Base-by-base conservation (phyloP, 2,113 vertebrate species). In the Nibea coibor region DNA sequence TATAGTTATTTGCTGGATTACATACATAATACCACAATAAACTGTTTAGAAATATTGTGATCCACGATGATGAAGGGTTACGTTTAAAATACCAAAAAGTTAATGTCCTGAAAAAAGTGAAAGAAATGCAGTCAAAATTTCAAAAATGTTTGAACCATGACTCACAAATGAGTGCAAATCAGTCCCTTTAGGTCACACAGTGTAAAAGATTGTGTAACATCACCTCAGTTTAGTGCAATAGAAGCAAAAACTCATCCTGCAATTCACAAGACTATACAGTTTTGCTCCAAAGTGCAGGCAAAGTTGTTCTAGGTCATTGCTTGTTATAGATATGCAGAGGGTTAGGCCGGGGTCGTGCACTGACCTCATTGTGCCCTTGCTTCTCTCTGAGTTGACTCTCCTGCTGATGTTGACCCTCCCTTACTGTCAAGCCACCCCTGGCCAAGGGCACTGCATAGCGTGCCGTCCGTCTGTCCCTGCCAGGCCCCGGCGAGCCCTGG, bases 381-480 rank as follows among this genome's bases (percentile, higher is more conserved):
- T 87, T 90, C 79, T 95, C 92, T 50, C 92, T 94, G 87, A 93
- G 92, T 61, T 93, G 92, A 56, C 90, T 88, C 79, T 94, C 95
- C 20, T 91, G 84, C 65, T 88, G 92, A 84, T 94, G 91, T 80
- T 93, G 88, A 75, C 92, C 90, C 1, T 95, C 89, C 69, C 81
- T 88, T 85, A 65, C 81, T 12, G 88, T 83, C 78, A 93, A 7
- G 47, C 89, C 77, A 28, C 93, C 93, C 11, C 94, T 94, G 9
- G 87, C 81, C 12, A 92, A 79, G 72, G 96, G 85, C 43, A 83
- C 57, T 5, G 92, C 73, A 0, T 95, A 91, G 82, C 92, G 91
- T 85, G 82, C 88, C 5, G 92, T 80, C 0, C 94, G 95, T 31
- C 93, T 91, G 20, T 87, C 91, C 86, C 89, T 93, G 78, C 62